Evolutionary conservation across 2,113 vertebrate genomes (phyloP), one percentile per base, ranked within the genome.

Genomic region (Cercocebus atys): DNA sequence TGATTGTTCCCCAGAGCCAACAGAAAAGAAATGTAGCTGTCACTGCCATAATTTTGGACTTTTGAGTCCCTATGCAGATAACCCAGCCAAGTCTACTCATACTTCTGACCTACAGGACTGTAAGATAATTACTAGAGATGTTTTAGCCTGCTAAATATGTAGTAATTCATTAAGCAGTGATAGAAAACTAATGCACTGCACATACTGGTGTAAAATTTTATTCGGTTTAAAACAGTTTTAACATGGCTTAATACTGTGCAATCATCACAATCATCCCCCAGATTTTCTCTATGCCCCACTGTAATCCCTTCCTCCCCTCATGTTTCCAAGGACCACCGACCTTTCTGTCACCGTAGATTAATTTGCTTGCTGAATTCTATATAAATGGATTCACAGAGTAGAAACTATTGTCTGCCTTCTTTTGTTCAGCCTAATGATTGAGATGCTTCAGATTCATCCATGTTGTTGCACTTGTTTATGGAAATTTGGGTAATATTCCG

Each of bases 141-240:
- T 66, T 92, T 91, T 68, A 82, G 82, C 64, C 82, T 91, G 75
- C 20, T 82, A 93, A 43, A 85, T 80, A 25, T 86, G 43, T 66
- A 22, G 64, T 73, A 84, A 85, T 25, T 90, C 5, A 5, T 70
- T 70, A 82, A 83, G 78, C 57, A 68, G 27, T 57, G 75, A 88
- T 6, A 92, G 40, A 88, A 96, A 94, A 61, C 32, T 93, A 92
- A 92, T 50, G 68, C 11, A 75, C 20, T 84, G 40, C 14, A 81
- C 17, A 75, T 47, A 88, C 1, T 75, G 82, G 35, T 64, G 2
- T 43, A 82, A 27, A 59, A 45, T 81, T 35, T 59, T 66, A 50
- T 82, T 70, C 50, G 25, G 81, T 96, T 93, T 86, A 82, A 66
- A 84, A 30, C 9, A 16, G 18, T 81, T 81, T 82, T 70, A 88